Evolutionary conservation across 1,140 invertebrate species (phyloP), one percentile per base, ranked within the genome.

Genomic region (Drosophila lacteicornis): DNA sequence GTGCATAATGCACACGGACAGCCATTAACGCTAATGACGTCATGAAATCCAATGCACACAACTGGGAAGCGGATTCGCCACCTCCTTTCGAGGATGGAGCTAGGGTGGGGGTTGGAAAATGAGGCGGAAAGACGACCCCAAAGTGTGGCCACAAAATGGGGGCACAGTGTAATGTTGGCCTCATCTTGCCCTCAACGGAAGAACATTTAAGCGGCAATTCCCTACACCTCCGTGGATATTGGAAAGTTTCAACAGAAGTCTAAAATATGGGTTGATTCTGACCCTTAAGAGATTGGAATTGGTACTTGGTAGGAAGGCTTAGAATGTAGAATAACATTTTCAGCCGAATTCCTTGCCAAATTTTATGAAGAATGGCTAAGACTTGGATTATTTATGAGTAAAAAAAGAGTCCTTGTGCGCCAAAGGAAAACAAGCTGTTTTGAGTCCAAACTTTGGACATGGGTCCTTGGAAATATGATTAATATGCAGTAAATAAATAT

Each of bases 11-110:
- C 81, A 83, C 82, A 75, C 49, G 60, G 46, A 71, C 75, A 65
- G 82, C 75, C 82, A 84, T 84, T 84, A 84, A 77, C 82, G 79
- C 82, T 84, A 84, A 84, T 78, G 82, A 84, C 82, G 82, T 85
- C 82, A 84, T 86, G 82, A 85, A 86, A 84, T 70, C 80, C 67
- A 80, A 84, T 84, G 82, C 82, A 55, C 62, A 58, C 49, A 46
- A 60, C 81, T 36, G 36, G 49, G 12, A 13, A 33, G 13, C 6
- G 22, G 30, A 13, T 17, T 8, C 13, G 22, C 36, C 59, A 50
- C 62, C 22, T 40, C 15, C 45, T 25, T 19, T 22, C 22, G 5
- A 17, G 40, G 50, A 27, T 30, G 12, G n/a, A 33, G 7, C 27
- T 6, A 40, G 19, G 30, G 2, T 15, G 5, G 47, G n/a, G 13